Evolutionary conservation across 2,113 vertebrate genomes (phyloP).

Genomic region (Cebidichthys violaceus): DNA sequence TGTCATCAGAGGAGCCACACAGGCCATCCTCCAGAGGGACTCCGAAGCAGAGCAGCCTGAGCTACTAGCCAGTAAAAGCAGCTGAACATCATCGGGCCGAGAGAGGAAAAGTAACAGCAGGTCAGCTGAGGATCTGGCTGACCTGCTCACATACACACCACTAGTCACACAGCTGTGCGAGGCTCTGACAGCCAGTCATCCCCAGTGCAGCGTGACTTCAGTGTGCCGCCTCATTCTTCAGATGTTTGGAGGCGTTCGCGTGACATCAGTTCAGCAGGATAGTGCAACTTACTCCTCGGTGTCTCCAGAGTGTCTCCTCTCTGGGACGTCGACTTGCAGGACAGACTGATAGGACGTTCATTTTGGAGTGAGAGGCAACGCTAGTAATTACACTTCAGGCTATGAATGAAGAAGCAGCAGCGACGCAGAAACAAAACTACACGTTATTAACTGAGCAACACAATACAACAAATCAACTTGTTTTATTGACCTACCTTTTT

Average conservation of each 20-base stretch:
- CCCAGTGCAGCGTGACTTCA: neutral
- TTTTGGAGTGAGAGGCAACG: neutral
- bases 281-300: neutral
- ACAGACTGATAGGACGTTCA: neutral
- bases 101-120: neutral
- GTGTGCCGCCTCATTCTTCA: slow-evolving; percentile 12
- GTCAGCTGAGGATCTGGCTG: neutral
- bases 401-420: neutral
- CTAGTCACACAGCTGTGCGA: neutral
- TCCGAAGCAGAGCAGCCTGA: neutral
- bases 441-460: slow-evolving; percentile 2
- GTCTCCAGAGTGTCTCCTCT: slow-evolving; percentile 11
- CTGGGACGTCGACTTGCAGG: slow-evolving; percentile 1
- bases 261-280: slow-evolving; percentile 1
- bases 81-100: neutral
- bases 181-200: slow-evolving; percentile 8
- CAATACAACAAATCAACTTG: neutral
- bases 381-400: slow-evolving; percentile 10
- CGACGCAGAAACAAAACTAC: neutral
- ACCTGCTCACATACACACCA: neutral
- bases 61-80: neutral
- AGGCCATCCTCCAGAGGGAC: neutral
- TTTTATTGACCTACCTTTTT: neutral
- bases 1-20: neutral
- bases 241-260: slow-evolving; percentile 10